These are phyloP conservation scores for Prionailurus viverrinus DNA, from an alignment of 2,113 vertebrate genomes.

Conservation along the genomic window DNA sequence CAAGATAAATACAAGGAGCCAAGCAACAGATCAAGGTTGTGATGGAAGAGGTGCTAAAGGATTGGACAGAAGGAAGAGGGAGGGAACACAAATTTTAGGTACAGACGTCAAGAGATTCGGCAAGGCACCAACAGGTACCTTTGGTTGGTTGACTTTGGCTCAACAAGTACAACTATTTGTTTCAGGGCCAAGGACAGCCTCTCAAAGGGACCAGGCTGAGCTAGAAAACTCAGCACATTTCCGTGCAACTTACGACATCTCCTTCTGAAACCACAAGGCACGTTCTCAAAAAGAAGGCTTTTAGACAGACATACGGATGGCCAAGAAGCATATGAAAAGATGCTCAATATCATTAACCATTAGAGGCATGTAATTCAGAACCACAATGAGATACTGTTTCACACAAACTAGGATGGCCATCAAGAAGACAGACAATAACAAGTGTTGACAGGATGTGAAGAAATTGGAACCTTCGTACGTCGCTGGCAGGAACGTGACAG, in stretches of 20 bases:
- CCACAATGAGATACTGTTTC: neutral
- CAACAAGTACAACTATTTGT: neutral
- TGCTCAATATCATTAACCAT: neutral
- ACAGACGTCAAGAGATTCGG: neutral
- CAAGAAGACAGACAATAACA: neutral
- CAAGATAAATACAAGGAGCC: neutral
- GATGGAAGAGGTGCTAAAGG: neutral
- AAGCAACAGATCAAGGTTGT: neutral
- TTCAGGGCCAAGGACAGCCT: neutral
- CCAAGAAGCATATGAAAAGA: neutral
- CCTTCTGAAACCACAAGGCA: neutral
- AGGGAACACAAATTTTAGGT: neutral
- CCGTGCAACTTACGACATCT: neutral
- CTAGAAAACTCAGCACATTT: neutral
- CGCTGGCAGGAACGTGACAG: neutral
- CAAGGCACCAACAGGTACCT: neutral
- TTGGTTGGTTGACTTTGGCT: too few relatives aligned
- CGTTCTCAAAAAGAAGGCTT: neutral
- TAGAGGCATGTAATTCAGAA: neutral
- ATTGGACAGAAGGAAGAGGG: neutral
- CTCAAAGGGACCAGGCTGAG: neutral
- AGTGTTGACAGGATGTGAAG: neutral
- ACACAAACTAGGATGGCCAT: neutral
- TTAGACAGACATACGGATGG: neutral
- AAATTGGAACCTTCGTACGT: neutral